Conservation (phyloP, 2,888 invertebrate species). For the Phalera bucephala region DNA sequence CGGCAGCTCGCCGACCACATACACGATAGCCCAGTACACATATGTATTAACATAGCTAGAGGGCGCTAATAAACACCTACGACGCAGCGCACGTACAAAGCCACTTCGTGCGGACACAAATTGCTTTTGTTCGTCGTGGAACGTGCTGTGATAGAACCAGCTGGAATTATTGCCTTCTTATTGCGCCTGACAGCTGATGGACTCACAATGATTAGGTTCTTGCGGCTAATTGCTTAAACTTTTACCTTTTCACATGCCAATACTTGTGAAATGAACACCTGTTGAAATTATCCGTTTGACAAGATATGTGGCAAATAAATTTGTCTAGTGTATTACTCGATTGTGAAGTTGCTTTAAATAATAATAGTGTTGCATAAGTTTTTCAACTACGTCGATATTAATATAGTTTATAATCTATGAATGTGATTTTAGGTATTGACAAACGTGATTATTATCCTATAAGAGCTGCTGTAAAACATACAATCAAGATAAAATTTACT, state of each 20-base stretch:
- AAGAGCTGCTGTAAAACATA: slow-evolving; percentile 43
- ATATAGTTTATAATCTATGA: neutral
- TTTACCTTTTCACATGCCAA: slow-evolving; percentile 52
- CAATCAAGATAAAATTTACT: slow-evolving; percentile 46
- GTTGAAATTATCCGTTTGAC: slow-evolving; percentile 12
- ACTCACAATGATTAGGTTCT: slow-evolving; percentile 54
- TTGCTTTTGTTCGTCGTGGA: slow-evolving; percentile 75
- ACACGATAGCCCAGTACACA: slow-evolving; percentile 31
- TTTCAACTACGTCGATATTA: too few species aligned
- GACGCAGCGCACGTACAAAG: slow-evolving; percentile 73
- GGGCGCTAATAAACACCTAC: slow-evolving; percentile 75
- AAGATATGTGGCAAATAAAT: slow-evolving; percentile 1
- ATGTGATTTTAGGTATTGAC: slow-evolving; percentile 23
- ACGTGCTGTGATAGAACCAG: slow-evolving; percentile 63
- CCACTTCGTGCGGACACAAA: slow-evolving; percentile 76
- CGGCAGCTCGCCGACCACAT: slow-evolving; percentile 21
- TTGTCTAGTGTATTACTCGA: neutral
- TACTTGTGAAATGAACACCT: slow-evolving; percentile 39
- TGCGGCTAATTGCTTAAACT: slow-evolving; percentile 56
- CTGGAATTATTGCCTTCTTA: slow-evolving; percentile 52
- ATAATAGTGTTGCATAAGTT: neutral
- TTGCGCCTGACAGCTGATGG: slow-evolving; percentile 60
- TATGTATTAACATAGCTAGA: slow-evolving; percentile 55
- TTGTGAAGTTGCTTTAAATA: neutral
- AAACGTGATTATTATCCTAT: slow-evolving; percentile 31